Evolutionary conservation across 2,113 vertebrate genomes (phyloP).

Genomic region (Oncorhynchus kisutch): DNA sequence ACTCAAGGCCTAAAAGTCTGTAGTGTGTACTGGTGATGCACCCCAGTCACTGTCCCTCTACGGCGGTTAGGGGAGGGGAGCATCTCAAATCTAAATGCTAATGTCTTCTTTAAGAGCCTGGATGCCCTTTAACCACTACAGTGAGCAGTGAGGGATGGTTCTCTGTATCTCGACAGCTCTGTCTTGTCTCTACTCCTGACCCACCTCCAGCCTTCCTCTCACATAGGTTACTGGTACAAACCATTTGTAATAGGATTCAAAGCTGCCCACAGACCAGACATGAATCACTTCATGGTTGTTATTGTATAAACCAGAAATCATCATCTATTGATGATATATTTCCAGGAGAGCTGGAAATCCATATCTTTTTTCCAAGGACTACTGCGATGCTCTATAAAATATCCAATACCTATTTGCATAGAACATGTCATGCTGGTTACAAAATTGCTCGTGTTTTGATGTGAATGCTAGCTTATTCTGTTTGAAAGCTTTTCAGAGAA

Average conservation of each 20-base stretch:
- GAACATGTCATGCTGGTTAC: not conserved
- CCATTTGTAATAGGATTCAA: not conserved
- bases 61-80: not conserved
- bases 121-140: constrained; percentile 68
- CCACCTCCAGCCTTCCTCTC: constrained; percentile 17
- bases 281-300: constrained; percentile 5
- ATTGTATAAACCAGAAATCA: not conserved
- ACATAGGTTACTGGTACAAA: not conserved
- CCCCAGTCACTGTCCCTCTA: constrained; percentile 34
- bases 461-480: not conserved
- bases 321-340: not conserved
- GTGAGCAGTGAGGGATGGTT: constrained; percentile 65
- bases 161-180: constrained; percentile 50
- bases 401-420: not conserved
- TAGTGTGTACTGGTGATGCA: constrained; percentile 43
- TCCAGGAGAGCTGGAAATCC: not conserved
- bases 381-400: not conserved
- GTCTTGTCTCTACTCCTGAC: constrained; percentile 40
- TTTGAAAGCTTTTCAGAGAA: not conserved
- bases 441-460: not conserved
- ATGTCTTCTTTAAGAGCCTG: constrained; percentile 69
- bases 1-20: constrained; percentile 49
- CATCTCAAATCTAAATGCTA: constrained; percentile 73
- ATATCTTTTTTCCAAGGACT: not conserved
- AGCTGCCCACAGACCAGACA: not conserved